These are phyloP conservation scores for Sardinella longiceps DNA, from an alignment of 2,797 vertebrate genomes.

Conservation along the genomic window DNA sequence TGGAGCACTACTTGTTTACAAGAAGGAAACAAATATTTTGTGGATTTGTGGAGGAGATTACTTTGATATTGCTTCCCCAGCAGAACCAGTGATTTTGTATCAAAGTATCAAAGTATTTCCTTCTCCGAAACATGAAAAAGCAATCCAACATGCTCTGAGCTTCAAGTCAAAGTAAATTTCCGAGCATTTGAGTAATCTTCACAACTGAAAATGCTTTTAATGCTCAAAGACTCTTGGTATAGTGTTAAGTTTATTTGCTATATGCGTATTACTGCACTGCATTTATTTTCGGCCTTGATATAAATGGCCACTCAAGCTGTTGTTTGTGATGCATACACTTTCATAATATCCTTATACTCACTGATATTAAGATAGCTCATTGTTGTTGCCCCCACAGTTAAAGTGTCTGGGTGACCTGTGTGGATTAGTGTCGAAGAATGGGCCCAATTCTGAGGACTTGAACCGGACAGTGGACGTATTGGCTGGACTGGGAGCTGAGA, in stretches of 20 bases:
- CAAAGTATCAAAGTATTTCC: background rate
- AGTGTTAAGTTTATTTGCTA: background rate
- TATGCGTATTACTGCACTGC: background rate
- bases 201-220: background rate
- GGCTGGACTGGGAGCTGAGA: conserved; percentile 91
- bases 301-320: background rate
- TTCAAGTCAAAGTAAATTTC: too few species aligned
- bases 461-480: conserved; percentile 94
- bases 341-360: background rate
- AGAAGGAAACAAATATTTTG: background rate
- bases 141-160: too few species aligned
- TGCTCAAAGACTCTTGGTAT: background rate
- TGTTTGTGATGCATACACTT: background rate
- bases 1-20: background rate
- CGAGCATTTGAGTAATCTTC: background rate
- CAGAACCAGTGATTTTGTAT: background rate
- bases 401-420: conserved; percentile 93
- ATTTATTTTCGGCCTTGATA: background rate
- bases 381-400: conserved; percentile 70
- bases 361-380: background rate
- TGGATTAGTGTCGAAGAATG: conserved; percentile 89
- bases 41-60: background rate
- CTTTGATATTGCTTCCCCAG: background rate
- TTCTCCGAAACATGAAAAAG: background rate
- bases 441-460: conserved; percentile 92